A percentile compares a stretch with the other conserved stretches of the same genome.
phyloP scores from a whole-genome alignment of 2,888 invertebrate species.

The Oscheius onirici region DNA sequence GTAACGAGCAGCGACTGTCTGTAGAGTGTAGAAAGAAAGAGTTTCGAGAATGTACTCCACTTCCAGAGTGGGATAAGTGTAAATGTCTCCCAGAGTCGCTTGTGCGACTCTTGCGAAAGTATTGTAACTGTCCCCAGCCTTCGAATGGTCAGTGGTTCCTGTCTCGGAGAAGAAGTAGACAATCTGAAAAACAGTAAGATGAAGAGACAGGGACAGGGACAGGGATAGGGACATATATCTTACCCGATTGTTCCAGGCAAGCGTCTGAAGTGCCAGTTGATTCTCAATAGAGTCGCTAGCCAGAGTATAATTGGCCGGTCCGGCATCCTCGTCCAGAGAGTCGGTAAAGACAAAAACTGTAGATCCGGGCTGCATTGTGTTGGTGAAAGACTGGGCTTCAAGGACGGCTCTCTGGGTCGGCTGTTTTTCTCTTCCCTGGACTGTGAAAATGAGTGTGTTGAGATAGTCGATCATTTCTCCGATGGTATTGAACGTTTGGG shows the following conservation, averaged over 20 bases:
- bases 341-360: constrained; percentile 13
- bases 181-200: constrained; percentile 1
- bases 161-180: constrained; percentile 8
- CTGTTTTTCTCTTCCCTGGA: constrained; percentile 17
- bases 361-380: constrained; percentile 6
- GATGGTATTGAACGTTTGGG: background rate
- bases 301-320: background rate
- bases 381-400: constrained; percentile 5
- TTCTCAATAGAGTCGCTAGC: background rate
- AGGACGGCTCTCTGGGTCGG: constrained; percentile 17
- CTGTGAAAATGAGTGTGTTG: constrained; percentile 3
- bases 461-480: background rate
- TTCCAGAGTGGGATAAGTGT: background rate
- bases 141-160: background rate
- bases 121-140: background rate
- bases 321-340: constrained; percentile 9
- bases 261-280: background rate
- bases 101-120: background rate
- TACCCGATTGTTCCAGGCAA: constrained; percentile 23
- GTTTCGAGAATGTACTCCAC: background rate
- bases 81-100: constrained; percentile 18
- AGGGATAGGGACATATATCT: background rate
- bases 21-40: background rate
- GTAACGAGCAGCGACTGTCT: background rate
- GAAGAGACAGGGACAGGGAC: no score